A percentile compares a stretch with the other conserved stretches of the same genome.
These are phyloP conservation scores for Drosophila sucinea DNA, from an alignment of 1,140 invertebrate genomes.

Conservation along the genomic window DNA sequence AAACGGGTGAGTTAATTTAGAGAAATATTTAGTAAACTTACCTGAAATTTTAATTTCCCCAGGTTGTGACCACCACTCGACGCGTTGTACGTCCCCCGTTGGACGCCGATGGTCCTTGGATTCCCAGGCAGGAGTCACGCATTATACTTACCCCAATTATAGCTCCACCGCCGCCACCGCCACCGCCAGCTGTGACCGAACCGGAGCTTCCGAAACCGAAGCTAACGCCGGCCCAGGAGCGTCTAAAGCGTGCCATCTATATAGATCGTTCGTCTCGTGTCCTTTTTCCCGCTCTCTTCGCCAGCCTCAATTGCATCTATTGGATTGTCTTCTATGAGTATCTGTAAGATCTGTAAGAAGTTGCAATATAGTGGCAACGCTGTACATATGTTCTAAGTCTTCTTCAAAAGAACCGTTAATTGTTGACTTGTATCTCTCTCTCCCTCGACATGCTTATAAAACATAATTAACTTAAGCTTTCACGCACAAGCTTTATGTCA, in stretches of 20 bases:
- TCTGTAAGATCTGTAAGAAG: constrained; percentile 84
- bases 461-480: constrained; percentile 56
- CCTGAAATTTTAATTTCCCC: not conserved
- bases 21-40: not conserved
- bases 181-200: constrained; percentile 84
- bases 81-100: constrained; percentile 70
- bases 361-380: constrained; percentile 13
- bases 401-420: constrained; percentile 55
- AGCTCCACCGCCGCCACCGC: constrained; percentile 60
- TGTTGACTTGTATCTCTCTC: constrained; percentile 55
- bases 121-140: constrained; percentile 77
- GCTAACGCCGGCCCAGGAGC: constrained; percentile 86
- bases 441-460: constrained; percentile 15
- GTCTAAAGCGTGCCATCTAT: constrained; percentile 90
- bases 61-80: constrained; percentile 70
- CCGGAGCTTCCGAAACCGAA: constrained; percentile 84
- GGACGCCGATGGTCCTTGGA: constrained; percentile 80
- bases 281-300: constrained; percentile 94
- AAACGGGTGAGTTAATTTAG: constrained; percentile 53
- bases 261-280: constrained; percentile 93
- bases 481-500: constrained; percentile 64
- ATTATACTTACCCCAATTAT: constrained; percentile 75
- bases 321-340: constrained; percentile 95
- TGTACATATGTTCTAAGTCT: constrained; percentile 60
- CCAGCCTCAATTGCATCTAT: constrained; percentile 92